Evolutionary conservation across 2,797 vertebrate genomes (phyloP).

Genomic region (Dendrocincla tyrannina): DNA sequence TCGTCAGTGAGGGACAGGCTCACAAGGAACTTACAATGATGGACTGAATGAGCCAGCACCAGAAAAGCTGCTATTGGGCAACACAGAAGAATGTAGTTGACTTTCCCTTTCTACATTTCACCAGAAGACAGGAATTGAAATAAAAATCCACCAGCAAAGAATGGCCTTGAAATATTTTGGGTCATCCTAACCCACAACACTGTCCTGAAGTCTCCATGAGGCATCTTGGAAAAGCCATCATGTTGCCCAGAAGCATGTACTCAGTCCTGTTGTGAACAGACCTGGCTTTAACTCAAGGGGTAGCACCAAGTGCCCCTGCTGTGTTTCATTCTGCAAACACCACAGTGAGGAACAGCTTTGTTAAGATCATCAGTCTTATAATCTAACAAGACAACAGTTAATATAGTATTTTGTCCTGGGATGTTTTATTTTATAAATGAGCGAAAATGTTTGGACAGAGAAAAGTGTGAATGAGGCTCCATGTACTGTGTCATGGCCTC

Average conservation of each 20-base stretch:
- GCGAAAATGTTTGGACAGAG: background rate
- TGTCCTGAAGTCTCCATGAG: background rate
- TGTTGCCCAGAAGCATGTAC: rapidly evolving
- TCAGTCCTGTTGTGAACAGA: background rate
- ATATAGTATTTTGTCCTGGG: background rate
- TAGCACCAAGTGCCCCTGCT: background rate
- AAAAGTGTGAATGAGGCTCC: background rate
- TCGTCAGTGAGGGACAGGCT: background rate
- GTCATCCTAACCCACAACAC: background rate
- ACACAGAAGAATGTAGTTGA: background rate
- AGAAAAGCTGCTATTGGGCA: background rate
- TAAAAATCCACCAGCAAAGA: background rate
- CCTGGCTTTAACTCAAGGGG: rapidly evolving
- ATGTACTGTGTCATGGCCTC: background rate
- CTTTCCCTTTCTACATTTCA: background rate
- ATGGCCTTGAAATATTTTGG: background rate
- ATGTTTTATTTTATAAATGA: background rate
- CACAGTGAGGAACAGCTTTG: background rate
- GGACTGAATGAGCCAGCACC: rapidly evolving
- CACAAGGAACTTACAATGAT: rapidly evolving
- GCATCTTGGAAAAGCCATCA: background rate
- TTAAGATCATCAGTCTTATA: background rate
- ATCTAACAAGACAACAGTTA: background rate
- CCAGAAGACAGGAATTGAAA: background rate
- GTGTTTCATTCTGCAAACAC: background rate